Base-by-base conservation (phyloP, 2,888 invertebrate species). In the Cataglyphis livida region DNA sequence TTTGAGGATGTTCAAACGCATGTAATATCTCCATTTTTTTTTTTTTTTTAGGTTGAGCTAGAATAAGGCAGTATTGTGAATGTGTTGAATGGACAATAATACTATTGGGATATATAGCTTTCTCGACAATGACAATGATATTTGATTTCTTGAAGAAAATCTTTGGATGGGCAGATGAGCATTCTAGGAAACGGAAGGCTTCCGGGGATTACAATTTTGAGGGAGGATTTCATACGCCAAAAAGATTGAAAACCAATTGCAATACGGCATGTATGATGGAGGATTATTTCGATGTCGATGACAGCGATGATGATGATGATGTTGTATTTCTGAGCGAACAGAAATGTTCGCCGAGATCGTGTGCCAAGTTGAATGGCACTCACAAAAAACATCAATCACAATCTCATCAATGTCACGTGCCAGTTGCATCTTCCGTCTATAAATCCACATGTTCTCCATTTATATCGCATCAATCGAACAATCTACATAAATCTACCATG, bases 61-160 rank as follows among this genome's bases (percentile, higher is more conserved):
- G 44, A 38, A 44, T 10, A 51, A 41, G 59, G 25, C n/a, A 54
- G 12, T 15, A 25, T 44, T 1, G 15, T 65, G 4, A 65, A 65
- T 51, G 65, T 78, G 74, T 82, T 88, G 87, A 74, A 88, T 88
- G 88, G 89, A 70, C 18, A 59, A 44, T 54, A 76, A 38, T 28
- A 73, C 18, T n/a, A 38, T n/a, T 32, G n/a, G 25, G 3, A 65
- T 48, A 44, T 12, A 78, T 32, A 78, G 28, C 21, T 44, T 10
- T 28, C 1, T 57, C 44, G 32, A 70, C 18, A 18, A 44, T 44
- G 57, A 41, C 28, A 0, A 54, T 90, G 82, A 85, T 93, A 68
- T 93, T 92, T 85, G 89, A 91, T 41, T 91, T 91, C 54, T 59
- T 94, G n/a, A 92, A 89, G 74, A 91, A 85, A 71, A 41, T 94